Base-by-base conservation (phyloP, 2,113 vertebrate species). In the Recurvirostra avosetta region DNA sequence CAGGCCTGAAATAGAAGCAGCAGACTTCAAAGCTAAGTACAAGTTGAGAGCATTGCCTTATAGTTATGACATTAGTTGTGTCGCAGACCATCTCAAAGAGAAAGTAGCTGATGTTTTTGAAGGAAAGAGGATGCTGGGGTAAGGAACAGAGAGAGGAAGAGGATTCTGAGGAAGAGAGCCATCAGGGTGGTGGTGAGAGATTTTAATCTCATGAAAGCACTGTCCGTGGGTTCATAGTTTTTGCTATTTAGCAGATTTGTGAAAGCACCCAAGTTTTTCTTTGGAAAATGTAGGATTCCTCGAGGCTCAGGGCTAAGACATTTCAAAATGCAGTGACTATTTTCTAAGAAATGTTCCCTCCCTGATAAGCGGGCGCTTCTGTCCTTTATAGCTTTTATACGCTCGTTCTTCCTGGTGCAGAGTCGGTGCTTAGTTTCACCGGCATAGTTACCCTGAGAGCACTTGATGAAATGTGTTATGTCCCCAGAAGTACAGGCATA, bases 1-100 rank as follows among this genome's bases (percentile, higher is more conserved):
- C 25, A 40, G 16, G 21, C 79, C 86, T 82, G 78, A 92, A 94
- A 92, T 72, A 92, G 92, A 94, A 92, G 43, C 77, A 92, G 32
- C 34, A 87, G 22, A 7, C 40, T 87, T 78, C 32, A 73, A 90
- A 88, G 30, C 49, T 56, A 66, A 92, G 41, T 56, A 50, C 22
- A 83, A 58, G 16, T 21, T 73, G 53, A 53, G 55, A 13, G 2
- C 15, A 36, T 70, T 66, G 32, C 70, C 58, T 65, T 76, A 23
- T 15, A 43, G 25, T 41, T 85, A 11, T 27, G 52, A 45, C 4
- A 18, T 40, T 45, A 53, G 11, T 6, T 63, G 41, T 88, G 32
- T 50, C 50, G 88, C 68, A 71, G 53, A 83, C 17, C 25, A 11
- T 50, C 45, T 90, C 49, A 70, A 65, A 82, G 30, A 36, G 23